Percentiles rank a stretch among this genome's conserved stretches.
Evolutionary conservation across 1,140 invertebrate species (phyloP).

Genomic region (Augochlora pura): DNA sequence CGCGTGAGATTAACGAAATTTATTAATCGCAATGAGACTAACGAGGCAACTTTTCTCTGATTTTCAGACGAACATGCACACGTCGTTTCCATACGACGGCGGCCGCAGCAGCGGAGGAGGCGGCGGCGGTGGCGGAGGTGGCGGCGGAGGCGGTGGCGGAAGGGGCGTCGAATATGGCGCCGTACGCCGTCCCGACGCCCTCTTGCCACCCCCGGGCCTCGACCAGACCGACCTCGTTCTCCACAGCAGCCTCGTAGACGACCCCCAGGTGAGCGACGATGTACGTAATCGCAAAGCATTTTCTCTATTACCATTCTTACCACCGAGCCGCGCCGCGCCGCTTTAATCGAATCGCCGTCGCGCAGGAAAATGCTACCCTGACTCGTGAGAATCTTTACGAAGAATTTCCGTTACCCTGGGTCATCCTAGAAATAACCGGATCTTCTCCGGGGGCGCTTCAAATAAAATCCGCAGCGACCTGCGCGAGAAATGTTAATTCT

Average conservation of each 20-base stretch:
- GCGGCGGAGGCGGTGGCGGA: conserved; percentile 76
- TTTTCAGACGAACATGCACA: conserved; percentile 82
- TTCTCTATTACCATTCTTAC: conserved; percentile 61
- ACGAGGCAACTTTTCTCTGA: conserved; percentile 28
- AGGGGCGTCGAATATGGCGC: conserved; percentile 77
- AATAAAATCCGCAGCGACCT: too few species aligned
- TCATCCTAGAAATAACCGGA: neutral
- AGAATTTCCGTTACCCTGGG: neutral
- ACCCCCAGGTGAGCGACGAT: conserved; percentile 80
- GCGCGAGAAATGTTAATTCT: too few species aligned
- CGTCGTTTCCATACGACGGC: conserved; percentile 81
- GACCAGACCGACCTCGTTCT: conserved; percentile 79
- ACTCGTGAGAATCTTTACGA: neutral
- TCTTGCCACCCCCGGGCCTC: conserved; percentile 81
- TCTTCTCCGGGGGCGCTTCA: neutral
- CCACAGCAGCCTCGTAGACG: conserved; percentile 80
- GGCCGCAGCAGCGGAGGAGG: conserved; percentile 76
- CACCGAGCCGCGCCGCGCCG: neutral
- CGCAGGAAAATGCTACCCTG: conserved; percentile 5
- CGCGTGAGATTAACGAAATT: too few species aligned
- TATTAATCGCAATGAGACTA: too few species aligned
- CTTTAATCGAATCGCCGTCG: neutral
- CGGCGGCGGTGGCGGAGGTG: conserved; percentile 69
- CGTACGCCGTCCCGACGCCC: conserved; percentile 83
- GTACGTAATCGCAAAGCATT: conserved; percentile 77